Conservation (phyloP, 2,888 invertebrate genomes). For the Lasioglossum calceatum region DNA sequence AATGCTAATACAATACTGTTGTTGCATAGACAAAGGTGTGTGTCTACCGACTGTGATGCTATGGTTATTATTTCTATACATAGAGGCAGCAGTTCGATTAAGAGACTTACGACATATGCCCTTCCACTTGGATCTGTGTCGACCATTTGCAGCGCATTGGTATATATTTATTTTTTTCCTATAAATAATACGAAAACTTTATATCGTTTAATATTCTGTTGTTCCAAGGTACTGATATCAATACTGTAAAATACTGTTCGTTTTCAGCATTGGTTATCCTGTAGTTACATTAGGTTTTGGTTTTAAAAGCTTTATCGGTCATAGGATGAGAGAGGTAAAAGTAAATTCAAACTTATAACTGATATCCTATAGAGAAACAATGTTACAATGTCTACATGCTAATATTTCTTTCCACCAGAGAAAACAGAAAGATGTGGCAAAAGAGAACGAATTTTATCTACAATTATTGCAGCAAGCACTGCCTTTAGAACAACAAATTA, state of each 20-base stretch:
- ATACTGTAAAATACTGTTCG: slow-evolving; percentile 23
- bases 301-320: slow-evolving; percentile 96
- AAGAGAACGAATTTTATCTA: slow-evolving; percentile 97
- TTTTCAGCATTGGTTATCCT: slow-evolving; percentile 94
- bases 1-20: slow-evolving; percentile 15
- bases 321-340: slow-evolving; percentile 91
- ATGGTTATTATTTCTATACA: slow-evolving; percentile 97
- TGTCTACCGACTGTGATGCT: slow-evolving; percentile 97
- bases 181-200: not conserved
- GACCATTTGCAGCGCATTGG: slow-evolving; percentile 99
- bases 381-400: not conserved
- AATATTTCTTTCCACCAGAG: slow-evolving; percentile 86
- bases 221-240: not conserved
- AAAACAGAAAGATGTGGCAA: slow-evolving; percentile 96
- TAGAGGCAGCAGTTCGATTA: slow-evolving; percentile 95
- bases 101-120: slow-evolving; percentile 93
- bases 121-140: slow-evolving; percentile 94
- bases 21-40: slow-evolving; percentile 92
- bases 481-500: slow-evolving; percentile 88
- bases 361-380: not conserved
- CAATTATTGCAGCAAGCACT: slow-evolving; percentile 96
- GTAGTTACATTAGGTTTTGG: slow-evolving; percentile 98
- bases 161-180: slow-evolving; percentile 83
- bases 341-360: slow-evolving; percentile 56
- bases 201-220: not conserved